Conservation (phyloP, 2,797 vertebrate species). For the Lemur catta region DNA sequence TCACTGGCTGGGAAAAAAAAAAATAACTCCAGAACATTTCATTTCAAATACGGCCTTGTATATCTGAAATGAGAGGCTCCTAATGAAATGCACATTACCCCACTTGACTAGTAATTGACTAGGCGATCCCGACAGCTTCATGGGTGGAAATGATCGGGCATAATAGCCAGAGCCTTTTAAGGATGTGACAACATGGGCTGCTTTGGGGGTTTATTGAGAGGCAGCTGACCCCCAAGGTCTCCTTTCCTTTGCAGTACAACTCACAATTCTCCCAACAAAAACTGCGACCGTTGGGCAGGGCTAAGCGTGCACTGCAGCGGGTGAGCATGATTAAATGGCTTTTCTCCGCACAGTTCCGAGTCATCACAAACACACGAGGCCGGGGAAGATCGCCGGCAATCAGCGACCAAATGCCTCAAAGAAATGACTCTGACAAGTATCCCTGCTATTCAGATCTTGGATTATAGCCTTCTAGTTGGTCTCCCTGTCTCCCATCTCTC, state of each 20-base stretch:
- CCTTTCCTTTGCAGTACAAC: background rate
- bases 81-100: constrained; percentile 86
- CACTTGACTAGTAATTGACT: constrained; percentile 79
- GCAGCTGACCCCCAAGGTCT: background rate
- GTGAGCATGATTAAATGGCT: background rate
- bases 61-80: constrained; percentile 37
- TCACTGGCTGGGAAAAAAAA: constrained; percentile 58
- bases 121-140: constrained; percentile 62
- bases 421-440: constrained; percentile 43
- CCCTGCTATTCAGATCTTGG: background rate
- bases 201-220: background rate
- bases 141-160: constrained; percentile 5
- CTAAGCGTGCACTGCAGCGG: background rate
- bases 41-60: constrained; percentile 40
- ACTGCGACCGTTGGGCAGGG: background rate
- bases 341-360: background rate
- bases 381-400: background rate
- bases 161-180: background rate
- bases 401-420: background rate
- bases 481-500: background rate
- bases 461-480: constrained; percentile 41
- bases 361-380: background rate
- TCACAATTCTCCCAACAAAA: background rate
- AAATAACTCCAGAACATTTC: constrained; percentile 51
- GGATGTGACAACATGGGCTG: background rate